phyloP scores from a whole-genome alignment of 2,113 vertebrate genomes.

The Isurus oxyrinchus region DNA sequence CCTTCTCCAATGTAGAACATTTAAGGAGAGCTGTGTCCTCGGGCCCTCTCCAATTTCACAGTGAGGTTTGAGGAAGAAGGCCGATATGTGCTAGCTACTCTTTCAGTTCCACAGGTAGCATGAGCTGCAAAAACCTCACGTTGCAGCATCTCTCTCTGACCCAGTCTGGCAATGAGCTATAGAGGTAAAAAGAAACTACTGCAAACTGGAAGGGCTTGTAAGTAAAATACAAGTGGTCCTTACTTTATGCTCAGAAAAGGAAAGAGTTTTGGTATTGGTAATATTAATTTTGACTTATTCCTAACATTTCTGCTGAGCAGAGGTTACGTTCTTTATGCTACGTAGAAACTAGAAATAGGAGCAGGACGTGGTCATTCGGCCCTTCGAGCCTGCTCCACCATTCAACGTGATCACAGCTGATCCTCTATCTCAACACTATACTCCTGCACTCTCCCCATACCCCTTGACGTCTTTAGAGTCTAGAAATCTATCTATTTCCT shows the following conservation, averaged over 20 bases:
- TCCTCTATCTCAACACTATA: too few species aligned
- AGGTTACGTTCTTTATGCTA: too few species aligned
- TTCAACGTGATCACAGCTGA: too few species aligned
- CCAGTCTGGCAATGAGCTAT: background rate
- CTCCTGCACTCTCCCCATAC: too few species aligned
- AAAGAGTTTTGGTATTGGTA: background rate
- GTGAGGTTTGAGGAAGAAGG: too few species aligned
- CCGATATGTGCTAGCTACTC: background rate
- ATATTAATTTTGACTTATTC: background rate
- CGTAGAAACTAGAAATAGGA: too few species aligned
- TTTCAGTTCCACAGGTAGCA: background rate
- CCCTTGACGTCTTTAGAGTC: too few species aligned
- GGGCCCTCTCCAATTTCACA: background rate
- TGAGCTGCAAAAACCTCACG: background rate
- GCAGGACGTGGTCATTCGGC: too few species aligned
- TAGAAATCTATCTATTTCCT: too few species aligned
- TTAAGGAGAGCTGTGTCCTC: background rate
- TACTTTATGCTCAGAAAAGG: background rate
- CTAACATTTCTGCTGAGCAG: too few species aligned
- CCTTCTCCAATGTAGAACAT: background rate
- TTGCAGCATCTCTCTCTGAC: background rate
- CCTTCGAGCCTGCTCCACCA: too few species aligned
- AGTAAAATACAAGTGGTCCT: background rate
- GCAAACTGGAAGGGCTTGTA: background rate
- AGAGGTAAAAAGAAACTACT: background rate